Evolutionary conservation across 1,140 invertebrate genomes (phyloP), one percentile per base, ranked within the genome.

Genomic region (Plectrocnemia conspersa): DNA sequence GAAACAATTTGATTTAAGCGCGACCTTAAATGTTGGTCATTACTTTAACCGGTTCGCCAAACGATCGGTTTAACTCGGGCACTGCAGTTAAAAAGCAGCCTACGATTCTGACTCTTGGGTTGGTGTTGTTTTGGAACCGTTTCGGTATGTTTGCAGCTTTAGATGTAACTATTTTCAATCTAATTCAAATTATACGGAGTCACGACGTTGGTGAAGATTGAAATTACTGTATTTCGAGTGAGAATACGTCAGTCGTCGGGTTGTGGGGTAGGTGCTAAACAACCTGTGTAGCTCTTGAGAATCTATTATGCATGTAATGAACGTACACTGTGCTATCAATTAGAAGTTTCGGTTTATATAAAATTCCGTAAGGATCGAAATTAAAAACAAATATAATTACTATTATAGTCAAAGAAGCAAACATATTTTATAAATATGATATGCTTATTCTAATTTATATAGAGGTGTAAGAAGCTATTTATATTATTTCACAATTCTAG

Each of bases 181-280:
- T 38, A 38, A 38, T 38, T 38, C 35, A 38, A 38, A 38, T 38
- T 38, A 38, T 38, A 38, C 35, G 18, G 15, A 38, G 35, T 38
- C 35, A 38, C 35, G 35, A 38, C 13, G 7, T 29, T 29, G 27
- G 27, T 29, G 27, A 16, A 38, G 35, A 7, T 9, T 38, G 35
- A 38, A 38, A 38, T 38, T 38, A 16, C 15, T 15, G 35, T 7
- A 15, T n/a, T n/a, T 16, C 35, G 18, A 38, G 35, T 38, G 35
- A 38, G 35, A 38, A 38, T 7, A 38, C 35, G 13, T 16, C 35
- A 38, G 6, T 38, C 18, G 18, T 16, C 35, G 18, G 13, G 10
- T 38, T 10, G 35, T 16, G 18, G 4, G 6, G 35, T 38, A n/a
- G 15, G 6, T 38, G 35, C 5, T 9, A 38, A 9, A 4, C 18